Evolutionary conservation across 2,888 invertebrate genomes (phyloP), one percentile per base, ranked within the genome.

Genomic region (Eristalinus sepulchralis): DNA sequence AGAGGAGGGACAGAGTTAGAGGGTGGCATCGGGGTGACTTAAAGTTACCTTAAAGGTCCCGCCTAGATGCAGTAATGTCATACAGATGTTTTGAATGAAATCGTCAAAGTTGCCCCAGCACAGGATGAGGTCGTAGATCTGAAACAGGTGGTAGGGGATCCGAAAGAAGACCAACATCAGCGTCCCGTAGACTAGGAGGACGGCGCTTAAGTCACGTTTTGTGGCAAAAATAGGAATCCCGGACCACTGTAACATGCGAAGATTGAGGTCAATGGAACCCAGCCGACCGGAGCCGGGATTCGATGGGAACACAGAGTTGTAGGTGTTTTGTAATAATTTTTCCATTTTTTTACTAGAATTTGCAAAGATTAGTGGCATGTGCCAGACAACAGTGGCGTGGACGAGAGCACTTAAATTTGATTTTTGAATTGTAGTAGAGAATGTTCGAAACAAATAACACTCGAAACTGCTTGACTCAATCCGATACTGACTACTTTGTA

Each of bases 231-330:
- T 27, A 0, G 90, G 90, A 1, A 90, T 27, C 0, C 90, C 90
- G 17, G 86, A 85, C 20, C 89, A 27, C n/a, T 90, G 90, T 0
- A 89, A 89, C 68, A 90, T 70, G 88, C 89, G 89, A 53, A 90
- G 55, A 63, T 90, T 90, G 31, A 90, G 79, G 70, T 90, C 89
- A 11, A 90, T 88, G 4, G 90, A 90, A 36, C 90, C 90, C n/a
- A 90, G 81, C 60, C 33, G 70, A 1, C 90, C 90, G 24, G 73
- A 76, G 0, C 68, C 70, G 2, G 89, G 88, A 82, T 89, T 88
- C 0, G 90, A 90, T 33, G 89, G 88, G 39, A 80, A 53, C 57
- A 89, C 13, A 6, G 55, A 77, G 27, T 80, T 11, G 13, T 22
- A 24, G n/a, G 24, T 3, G 24, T 24, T 10, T 13, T 57, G 57